Conservation (phyloP, 2,888 invertebrate genomes). For the Alentia gelatinosa region DNA sequence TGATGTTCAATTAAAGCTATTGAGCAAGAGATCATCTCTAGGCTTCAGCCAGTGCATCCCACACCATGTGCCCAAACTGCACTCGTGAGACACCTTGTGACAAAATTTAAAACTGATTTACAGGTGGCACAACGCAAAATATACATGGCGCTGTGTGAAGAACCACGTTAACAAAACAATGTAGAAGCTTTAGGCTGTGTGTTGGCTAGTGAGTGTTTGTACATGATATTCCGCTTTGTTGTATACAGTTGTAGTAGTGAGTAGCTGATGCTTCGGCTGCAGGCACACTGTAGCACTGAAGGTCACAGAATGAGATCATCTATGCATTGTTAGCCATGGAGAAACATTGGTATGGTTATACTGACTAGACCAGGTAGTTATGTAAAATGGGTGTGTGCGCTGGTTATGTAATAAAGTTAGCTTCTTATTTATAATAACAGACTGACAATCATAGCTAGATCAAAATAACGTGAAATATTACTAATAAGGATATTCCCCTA, state of each 20-base stretch:
- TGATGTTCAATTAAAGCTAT: too few relatives aligned
- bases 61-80: too few relatives aligned
- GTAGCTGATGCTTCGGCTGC: background rate
- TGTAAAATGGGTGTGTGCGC: background rate
- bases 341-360: background rate
- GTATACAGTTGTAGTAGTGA: background rate
- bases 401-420: background rate
- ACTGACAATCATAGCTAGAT: background rate
- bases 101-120: too few relatives aligned
- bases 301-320: background rate
- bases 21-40: too few relatives aligned
- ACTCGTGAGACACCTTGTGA: too few relatives aligned
- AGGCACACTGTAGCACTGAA: background rate
- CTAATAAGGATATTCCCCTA: too few relatives aligned
- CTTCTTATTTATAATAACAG: background rate
- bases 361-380: background rate
- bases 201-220: background rate
- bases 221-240: background rate
- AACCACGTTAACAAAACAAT: background rate
- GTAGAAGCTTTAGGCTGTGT: background rate
- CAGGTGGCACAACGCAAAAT: too few relatives aligned
- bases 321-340: constrained; percentile 6
- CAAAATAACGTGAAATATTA: background rate
- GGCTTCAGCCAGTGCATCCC: too few relatives aligned
- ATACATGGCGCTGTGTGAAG: background rate